Base-by-base conservation (phyloP, 2,113 vertebrate species). In the Psammodynastes pulverulentus region DNA sequence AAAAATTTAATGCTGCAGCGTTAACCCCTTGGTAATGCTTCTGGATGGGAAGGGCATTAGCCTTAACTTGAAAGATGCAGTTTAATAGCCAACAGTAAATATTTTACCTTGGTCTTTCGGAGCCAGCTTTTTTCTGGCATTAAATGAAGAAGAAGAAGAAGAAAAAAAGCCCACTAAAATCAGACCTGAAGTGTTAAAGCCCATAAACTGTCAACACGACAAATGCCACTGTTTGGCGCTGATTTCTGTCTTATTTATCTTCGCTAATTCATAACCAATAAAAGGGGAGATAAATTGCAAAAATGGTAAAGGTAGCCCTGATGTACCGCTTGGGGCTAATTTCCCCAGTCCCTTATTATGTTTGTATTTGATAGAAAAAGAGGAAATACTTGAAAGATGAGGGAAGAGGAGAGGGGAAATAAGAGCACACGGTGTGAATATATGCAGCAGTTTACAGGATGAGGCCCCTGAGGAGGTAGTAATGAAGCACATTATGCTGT, bases 1-100 rank as follows among this genome's bases (percentile, higher is more conserved):
- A 95, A 97, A 97, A 96, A 95, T 97, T 97, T 96, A 96, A 96
- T 97, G 93, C 89, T 94, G 67, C 93, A 93, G 95, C 94, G 86
- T 87, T 95, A 91, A 96, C 95, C 95, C 87, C 92, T 96, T 96
- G 92, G 94, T 96, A 96, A 97, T 95, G 92, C 94, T 97, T 96
- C 94, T 89, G 84, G 95, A 96, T 92, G 93, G 93, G 94, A 97
- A 95, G 95, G 94, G 94, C 92, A 96, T 95, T 96, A 96, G 86
- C 93, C 88, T 96, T 96, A 96, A 96, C 96, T 96, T 94, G 93
- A 96, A 96, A 62, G 94, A 95, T 94, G 93, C 93, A 96, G 92
- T 95, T 96, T 97, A 96, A 96, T 93, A 96, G 94, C 93, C 92
- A 93, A 92, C 90, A 95, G 92, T 94, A 94, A 96, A 95, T 96